A percentile compares a stretch with the other conserved stretches of the same genome.
Conservation (phyloP, 2,888 invertebrate species). For the Notocelia uddmanniana region DNA sequence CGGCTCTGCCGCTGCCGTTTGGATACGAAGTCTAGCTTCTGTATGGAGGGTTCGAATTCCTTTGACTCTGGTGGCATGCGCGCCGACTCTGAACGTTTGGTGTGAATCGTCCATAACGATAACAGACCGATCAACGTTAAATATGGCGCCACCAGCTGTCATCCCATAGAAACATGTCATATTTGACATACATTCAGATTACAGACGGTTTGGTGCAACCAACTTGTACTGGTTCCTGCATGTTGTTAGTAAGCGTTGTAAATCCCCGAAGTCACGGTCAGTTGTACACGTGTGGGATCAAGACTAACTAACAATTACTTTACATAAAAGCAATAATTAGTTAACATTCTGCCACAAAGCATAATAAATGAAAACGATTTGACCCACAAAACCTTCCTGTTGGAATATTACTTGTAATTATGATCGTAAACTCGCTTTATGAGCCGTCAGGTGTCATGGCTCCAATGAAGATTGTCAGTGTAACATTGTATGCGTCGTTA, state of each 20-base stretch:
- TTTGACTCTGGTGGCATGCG: too few relatives aligned
- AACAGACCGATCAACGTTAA: too few relatives aligned
- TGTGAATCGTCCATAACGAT: too few relatives aligned
- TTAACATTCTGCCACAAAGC: conserved; percentile 14
- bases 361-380: conserved; percentile 30
- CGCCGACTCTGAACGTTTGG: too few relatives aligned
- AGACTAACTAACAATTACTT: conserved; percentile 3
- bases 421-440: conserved; percentile 35
- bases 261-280: neutral
- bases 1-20: too few relatives aligned
- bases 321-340: conserved; percentile 14
- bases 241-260: neutral
- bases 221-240: too few relatives aligned
- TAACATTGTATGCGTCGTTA: conserved; percentile 40
- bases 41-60: too few relatives aligned
- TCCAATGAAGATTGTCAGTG: conserved; percentile 4
- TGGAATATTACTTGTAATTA: conserved; percentile 39
- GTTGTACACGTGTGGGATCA: neutral
- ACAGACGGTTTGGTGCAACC: too few relatives aligned
- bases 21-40: too few relatives aligned
- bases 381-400: conserved; percentile 41
- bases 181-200: too few relatives aligned
- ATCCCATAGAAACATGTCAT: too few relatives aligned
- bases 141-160: too few relatives aligned
- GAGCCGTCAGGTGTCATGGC: conserved; percentile 38